phyloP scores from a whole-genome alignment of 1,140 invertebrate species.

The Myzus persicae region DNA sequence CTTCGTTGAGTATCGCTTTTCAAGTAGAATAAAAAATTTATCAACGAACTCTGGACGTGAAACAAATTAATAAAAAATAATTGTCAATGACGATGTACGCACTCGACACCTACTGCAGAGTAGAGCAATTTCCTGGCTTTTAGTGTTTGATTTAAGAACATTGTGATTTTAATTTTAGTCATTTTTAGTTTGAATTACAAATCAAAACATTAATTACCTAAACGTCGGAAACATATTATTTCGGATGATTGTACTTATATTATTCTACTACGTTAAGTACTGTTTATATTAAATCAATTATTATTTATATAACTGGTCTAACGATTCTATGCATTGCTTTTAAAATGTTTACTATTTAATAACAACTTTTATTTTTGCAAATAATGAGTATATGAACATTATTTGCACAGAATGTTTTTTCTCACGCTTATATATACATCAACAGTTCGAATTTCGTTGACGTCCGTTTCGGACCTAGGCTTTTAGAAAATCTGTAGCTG shows the following conservation, averaged over 20 bases:
- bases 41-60: too few species aligned
- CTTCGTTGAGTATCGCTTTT: too few species aligned
- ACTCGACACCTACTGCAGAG: too few species aligned
- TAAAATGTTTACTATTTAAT: not conserved
- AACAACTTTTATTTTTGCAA: not conserved
- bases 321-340: not conserved
- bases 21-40: too few species aligned
- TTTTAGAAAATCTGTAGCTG: not conserved
- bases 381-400: not conserved
- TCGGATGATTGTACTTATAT: not conserved
- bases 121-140: too few species aligned
- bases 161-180: not conserved
- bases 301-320: not conserved
- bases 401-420: slow-evolving; percentile 4
- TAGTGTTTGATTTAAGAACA: too few species aligned
- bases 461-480: not conserved
- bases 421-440: slow-evolving; percentile 11
- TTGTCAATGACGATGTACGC: too few species aligned
- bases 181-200: not conserved
- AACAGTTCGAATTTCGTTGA: not conserved
- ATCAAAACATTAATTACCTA: not conserved
- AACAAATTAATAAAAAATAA: too few species aligned
- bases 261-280: not conserved
- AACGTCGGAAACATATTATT: not conserved
- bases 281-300: not conserved